Evolutionary conservation across 2,888 invertebrate genomes (phyloP).

Genomic region (Dyspetes luteomarginatus): DNA sequence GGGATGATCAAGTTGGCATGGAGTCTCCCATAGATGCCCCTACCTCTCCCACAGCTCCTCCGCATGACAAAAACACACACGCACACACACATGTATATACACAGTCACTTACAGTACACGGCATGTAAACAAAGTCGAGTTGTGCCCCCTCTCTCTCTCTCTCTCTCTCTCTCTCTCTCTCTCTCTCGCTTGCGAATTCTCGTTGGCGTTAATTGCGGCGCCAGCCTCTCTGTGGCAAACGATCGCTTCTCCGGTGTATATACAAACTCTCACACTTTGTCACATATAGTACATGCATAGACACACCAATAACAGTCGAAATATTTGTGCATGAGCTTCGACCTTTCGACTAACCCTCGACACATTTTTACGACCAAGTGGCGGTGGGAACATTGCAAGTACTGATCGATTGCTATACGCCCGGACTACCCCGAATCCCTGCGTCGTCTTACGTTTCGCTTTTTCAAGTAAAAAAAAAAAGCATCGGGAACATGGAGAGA

Average conservation of each 20-base stretch:
- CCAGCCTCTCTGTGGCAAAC: conserved; percentile 52
- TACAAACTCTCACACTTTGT: neutral
- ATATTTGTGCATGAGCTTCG: too few species aligned
- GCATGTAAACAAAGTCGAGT: conserved; percentile 23
- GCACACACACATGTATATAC: neutral
- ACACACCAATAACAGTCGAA: too few species aligned
- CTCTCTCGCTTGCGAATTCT: neutral
- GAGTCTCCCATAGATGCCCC: too few species aligned
- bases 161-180: neutral
- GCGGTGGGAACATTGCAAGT: too few species aligned
- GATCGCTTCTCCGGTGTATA: conserved; percentile 33
- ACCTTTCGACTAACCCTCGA: too few species aligned
- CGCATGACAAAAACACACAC: conserved; percentile 1
- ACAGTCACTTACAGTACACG: neutral
- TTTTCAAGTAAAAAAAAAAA: too few species aligned
- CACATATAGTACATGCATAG: neutral
- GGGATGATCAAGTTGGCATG: too few species aligned
- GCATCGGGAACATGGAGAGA: too few species aligned
- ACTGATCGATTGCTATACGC: too few species aligned
- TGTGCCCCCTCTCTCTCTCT: neutral
- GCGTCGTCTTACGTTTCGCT: too few species aligned
- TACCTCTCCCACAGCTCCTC: neutral
- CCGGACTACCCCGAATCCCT: too few species aligned
- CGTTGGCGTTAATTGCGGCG: conserved; percentile 65
- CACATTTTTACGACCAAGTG: too few species aligned